These are phyloP conservation scores for Zenarchopterus dispar DNA, from an alignment of 2,797 vertebrate genomes.

Conservation along the genomic window DNA sequence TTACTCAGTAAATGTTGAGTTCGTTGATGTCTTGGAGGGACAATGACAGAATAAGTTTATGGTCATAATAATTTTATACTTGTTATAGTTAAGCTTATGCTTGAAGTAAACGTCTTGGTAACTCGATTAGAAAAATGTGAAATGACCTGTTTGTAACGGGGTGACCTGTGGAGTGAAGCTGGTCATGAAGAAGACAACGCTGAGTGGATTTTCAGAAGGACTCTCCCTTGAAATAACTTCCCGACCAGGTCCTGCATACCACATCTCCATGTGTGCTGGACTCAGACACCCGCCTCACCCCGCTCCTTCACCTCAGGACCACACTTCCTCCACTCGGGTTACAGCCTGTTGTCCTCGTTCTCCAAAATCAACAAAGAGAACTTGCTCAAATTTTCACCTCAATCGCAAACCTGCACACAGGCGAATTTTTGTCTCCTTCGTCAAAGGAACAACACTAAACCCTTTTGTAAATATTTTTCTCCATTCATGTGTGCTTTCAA, in stretches of 20 bases:
- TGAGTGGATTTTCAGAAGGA: slow-evolving; percentile 71
- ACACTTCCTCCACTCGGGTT: slow-evolving; percentile 41
- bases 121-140: background rate
- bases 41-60: too few species aligned
- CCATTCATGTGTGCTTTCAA: background rate
- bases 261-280: slow-evolving; percentile 24
- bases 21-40: too few species aligned
- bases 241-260: slow-evolving; percentile 51
- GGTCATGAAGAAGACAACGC: slow-evolving; percentile 38
- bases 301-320: slow-evolving; percentile 29
- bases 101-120: too few species aligned
- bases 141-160: background rate
- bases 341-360: slow-evolving; percentile 4
- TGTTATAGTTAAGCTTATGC: too few species aligned
- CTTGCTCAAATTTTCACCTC: slow-evolving; percentile 18
- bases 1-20: too few species aligned
- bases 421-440: slow-evolving; percentile 10
- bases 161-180: slow-evolving; percentile 4
- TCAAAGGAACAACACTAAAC: background rate
- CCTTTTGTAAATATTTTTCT: slow-evolving; percentile 12
- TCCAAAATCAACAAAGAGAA: slow-evolving; percentile 42
- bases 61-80: too few species aligned
- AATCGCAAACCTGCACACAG: slow-evolving; percentile 10
- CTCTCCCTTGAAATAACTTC: slow-evolving; percentile 67
- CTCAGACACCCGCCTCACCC: slow-evolving; percentile 30